Evolutionary conservation across 2,113 vertebrate genomes (phyloP).

Genomic region (Panthera tigris): DNA sequence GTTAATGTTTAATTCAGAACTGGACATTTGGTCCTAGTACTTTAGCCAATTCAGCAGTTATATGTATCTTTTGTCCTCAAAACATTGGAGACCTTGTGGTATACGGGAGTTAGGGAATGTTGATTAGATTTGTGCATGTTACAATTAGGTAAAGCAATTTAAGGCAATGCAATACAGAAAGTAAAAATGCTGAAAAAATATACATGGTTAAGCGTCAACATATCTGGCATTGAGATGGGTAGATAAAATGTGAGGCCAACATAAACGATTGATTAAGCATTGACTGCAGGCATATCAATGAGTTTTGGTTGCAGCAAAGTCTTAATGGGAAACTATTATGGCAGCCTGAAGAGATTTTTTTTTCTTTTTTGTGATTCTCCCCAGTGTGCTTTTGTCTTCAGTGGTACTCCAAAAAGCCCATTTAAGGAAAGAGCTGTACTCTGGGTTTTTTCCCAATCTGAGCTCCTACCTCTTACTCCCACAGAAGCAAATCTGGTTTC

Average conservation of each 20-base stretch:
- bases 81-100: background rate
- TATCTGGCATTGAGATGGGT: background rate
- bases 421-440: background rate
- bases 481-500: background rate
- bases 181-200: background rate
- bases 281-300: background rate
- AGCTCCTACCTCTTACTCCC: background rate
- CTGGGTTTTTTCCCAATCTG: background rate
- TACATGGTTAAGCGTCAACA: background rate
- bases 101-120: background rate
- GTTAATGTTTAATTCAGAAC: slow-evolving; percentile 36
- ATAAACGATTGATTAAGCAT: background rate
- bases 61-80: background rate
- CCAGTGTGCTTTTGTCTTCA: background rate
- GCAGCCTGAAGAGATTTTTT: rapidly evolving
- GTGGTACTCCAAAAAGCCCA: background rate
- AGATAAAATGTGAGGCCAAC: background rate
- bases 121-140: background rate
- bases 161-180: background rate
- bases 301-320: background rate
- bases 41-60: background rate
- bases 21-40: background rate
- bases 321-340: background rate
- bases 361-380: no score
- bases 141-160: background rate